phyloP scores from a whole-genome alignment of 2,113 vertebrate genomes.

The Gracilinanus agilis region DNA sequence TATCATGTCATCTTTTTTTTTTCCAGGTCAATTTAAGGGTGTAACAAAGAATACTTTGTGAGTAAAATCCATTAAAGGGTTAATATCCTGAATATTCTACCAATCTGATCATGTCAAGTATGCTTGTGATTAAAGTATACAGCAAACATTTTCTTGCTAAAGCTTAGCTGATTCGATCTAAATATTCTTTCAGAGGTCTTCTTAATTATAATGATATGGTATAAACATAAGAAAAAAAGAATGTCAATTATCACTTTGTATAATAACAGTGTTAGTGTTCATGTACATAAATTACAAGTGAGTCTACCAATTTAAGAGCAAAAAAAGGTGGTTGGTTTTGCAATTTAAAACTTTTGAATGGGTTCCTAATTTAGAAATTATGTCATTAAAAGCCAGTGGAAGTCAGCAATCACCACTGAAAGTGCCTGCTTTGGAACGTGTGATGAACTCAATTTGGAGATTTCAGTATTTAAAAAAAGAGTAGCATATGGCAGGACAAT shows the following conservation, averaged over 20 bases:
- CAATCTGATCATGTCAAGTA: not conserved
- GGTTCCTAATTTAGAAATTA: conserved; percentile 79
- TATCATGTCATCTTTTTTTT: not conserved
- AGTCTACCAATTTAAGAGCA: conserved; percentile 75
- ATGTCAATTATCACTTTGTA: conserved; percentile 71
- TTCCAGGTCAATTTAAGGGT: not conserved
- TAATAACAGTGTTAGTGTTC: conserved; percentile 73
- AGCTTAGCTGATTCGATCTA: conserved; percentile 62
- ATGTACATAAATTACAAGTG: conserved; percentile 74
- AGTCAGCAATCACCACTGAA: conserved; percentile 80
- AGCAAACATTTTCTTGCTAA: conserved; percentile 38
- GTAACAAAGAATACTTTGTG: not conserved
- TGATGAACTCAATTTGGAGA: conserved; percentile 77
- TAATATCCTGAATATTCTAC: not conserved
- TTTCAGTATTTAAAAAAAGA: conserved; percentile 67
- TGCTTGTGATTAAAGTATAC: conserved; percentile 37
- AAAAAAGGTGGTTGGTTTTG: conserved; percentile 75
- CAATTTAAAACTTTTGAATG: conserved; percentile 78
- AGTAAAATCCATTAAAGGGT: conserved; percentile 20
- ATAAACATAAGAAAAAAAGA: conserved; percentile 75
- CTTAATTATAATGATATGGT: conserved; percentile 78
- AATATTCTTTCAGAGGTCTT: conserved; percentile 68
- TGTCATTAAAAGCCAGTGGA: conserved; percentile 76
- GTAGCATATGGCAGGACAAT: conserved; percentile 64
- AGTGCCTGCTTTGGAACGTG: conserved; percentile 63